Conservation (phyloP, 1,140 invertebrate species). For the Hirudo medicinalis region DNA sequence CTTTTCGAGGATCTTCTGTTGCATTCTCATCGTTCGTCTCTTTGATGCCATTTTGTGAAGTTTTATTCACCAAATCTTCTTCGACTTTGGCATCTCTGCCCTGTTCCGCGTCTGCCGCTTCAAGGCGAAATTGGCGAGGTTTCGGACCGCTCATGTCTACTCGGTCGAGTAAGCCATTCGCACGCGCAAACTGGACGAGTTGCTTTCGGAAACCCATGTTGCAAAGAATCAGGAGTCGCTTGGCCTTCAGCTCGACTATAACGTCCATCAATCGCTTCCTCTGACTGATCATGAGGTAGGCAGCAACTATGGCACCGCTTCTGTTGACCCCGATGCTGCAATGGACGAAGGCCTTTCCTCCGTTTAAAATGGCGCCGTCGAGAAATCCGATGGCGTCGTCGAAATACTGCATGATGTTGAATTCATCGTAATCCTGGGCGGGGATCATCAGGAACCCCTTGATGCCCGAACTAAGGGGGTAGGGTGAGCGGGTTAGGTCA, state of each 20-base stretch:
- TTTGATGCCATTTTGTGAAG: background rate
- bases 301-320: constrained; percentile 16
- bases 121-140: background rate
- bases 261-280: constrained; percentile 6
- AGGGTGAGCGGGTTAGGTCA: constrained; percentile 12
- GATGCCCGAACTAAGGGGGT: constrained; percentile 18
- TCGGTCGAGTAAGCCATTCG: constrained; percentile 11
- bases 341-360: constrained; percentile 23
- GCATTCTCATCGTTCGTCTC: background rate
- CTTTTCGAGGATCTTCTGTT: background rate
- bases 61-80: background rate
- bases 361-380: constrained; percentile 18
- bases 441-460: constrained; percentile 17
- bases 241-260: constrained; percentile 13
- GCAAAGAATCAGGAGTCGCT: constrained; percentile 14
- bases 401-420: constrained; percentile 23
- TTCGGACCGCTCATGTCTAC: background rate
- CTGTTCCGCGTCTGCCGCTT: background rate
- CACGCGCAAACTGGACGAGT: constrained; percentile 18
- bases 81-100: background rate
- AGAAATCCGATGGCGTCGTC: constrained; percentile 23
- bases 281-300: constrained; percentile 16
- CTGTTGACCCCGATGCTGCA: constrained; percentile 24
- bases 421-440: constrained; percentile 15
- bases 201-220: constrained; percentile 22